Base-by-base conservation (phyloP, 2,797 vertebrate species). In the Rhinogobio ventralis region DNA sequence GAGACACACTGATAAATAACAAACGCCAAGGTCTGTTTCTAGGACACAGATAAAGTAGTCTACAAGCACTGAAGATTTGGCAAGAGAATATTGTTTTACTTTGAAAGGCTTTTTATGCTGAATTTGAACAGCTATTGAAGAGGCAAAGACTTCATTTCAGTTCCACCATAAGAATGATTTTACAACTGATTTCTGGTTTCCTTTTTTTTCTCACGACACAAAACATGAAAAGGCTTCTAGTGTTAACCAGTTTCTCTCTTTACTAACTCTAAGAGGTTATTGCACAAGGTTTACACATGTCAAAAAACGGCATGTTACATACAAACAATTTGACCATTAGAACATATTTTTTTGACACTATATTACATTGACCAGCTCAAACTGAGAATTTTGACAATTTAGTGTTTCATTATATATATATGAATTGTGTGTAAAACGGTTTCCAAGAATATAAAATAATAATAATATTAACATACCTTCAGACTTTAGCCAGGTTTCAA, bases 401-500 rank as follows among this genome's bases (percentile, higher is more conserved):
- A 51, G 45, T 73, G 2, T 36, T 53, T 36, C 36, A 36, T 36
- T 36, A 36, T 36, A 36, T 36, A 33, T 33, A 33, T 33, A 0
- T 36, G 33, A 5, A 36, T 36, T 36, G 36, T 8, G 36, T 39
- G 36, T 39, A 7, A 39, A 39, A 39, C 8, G 36, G 33, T 6
- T 36, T 39, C 3, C 42, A 64, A 6, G 28, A 82, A 51, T 2
- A 55, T 25, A 36, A 79, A 7, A 13, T 51, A 51, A 39, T 68
- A 15, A 81, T 8, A 36, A 67, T 15, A 15, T 15, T 46, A 28
- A 17, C 85, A 28, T 87, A 90, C 88, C 83, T 74, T 53, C 91
- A 36, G 82, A 84, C 5, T 46, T 64, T 28, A 89, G 82, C 73
- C 85, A 90, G 3, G n/a, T 45, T 53, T 91, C 83, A 86, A 92